These are phyloP conservation scores for Pitta sordida DNA, from an alignment of 2,113 vertebrate species.

Conservation along the genomic window DNA sequence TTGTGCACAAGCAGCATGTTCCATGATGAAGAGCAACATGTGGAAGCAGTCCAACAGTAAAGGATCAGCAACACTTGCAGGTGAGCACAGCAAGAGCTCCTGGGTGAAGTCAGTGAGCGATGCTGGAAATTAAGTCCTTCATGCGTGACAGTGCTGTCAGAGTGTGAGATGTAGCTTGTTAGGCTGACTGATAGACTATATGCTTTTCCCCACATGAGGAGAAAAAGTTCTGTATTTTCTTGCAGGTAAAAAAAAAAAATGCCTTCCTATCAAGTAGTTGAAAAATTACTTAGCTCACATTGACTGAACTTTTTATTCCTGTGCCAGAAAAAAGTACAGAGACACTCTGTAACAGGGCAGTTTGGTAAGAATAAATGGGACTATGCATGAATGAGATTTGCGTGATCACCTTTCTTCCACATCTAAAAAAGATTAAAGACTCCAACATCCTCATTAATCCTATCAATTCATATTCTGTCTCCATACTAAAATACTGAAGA, in stretches of 20 bases:
- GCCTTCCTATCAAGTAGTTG: neutral
- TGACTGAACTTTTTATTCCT: neutral
- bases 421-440: neutral
- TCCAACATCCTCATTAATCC: neutral
- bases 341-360: neutral
- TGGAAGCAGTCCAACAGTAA: neutral
- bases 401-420: neutral
- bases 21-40: neutral
- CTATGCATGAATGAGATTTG: neutral
- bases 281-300: neutral
- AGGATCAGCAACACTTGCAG: neutral
- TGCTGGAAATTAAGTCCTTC: neutral
- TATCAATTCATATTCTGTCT: neutral
- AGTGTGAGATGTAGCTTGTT: neutral
- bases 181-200: neutral
- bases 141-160: neutral
- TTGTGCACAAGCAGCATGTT: fast-evolving
- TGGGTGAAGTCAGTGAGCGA: neutral
- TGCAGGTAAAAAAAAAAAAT: neutral
- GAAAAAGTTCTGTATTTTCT: neutral
- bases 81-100: neutral
- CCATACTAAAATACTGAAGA: neutral
- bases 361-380: neutral
- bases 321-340: neutral
- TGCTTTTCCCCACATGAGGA: neutral